phyloP scores from a whole-genome alignment of 2,888 invertebrate genomes.

The Catonia carolina region DNA sequence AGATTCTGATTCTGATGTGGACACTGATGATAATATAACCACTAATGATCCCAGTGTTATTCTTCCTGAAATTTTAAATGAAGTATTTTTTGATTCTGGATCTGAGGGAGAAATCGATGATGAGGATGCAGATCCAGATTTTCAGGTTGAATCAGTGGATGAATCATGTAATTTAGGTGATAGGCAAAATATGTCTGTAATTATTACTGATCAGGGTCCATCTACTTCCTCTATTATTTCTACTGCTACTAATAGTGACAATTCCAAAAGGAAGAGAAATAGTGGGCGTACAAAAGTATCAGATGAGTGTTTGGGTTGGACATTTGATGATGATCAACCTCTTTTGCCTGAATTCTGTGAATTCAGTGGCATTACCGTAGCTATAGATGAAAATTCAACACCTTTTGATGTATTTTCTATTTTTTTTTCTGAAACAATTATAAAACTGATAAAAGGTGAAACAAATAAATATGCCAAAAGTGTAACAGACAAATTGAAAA shows the following conservation, averaged over 20 bases:
- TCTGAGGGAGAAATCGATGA: conserved; percentile 15
- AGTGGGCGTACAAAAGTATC: conserved; percentile 6
- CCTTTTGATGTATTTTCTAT: conserved; percentile 15
- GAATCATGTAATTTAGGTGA: too few species aligned
- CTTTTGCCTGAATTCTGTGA: conserved; percentile 16
- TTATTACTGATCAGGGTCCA: too few species aligned
- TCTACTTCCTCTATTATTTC: too few species aligned
- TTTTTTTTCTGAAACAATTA: conserved; percentile 7
- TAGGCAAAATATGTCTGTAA: background rate
- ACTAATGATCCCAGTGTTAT: background rate
- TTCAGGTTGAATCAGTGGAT: background rate
- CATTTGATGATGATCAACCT: conserved; percentile 6
- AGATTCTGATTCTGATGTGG: too few species aligned
- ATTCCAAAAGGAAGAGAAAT: conserved; percentile 3
- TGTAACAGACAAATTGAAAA: conserved; percentile 6
- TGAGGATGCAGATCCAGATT: conserved; percentile 10
- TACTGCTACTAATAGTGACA: background rate
- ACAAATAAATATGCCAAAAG: conserved; percentile 15
- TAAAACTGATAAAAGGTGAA: conserved; percentile 11
- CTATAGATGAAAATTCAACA: conserved; percentile 18
- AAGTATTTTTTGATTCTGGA: conserved; percentile 7
- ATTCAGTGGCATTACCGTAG: conserved; percentile 1
- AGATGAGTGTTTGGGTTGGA: conserved; percentile 14
- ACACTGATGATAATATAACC: background rate
- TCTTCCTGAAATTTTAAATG: conserved; percentile 3